These are phyloP conservation scores for Abrostola tripartita DNA, from an alignment of 2,888 invertebrate genomes.

Conservation along the genomic window DNA sequence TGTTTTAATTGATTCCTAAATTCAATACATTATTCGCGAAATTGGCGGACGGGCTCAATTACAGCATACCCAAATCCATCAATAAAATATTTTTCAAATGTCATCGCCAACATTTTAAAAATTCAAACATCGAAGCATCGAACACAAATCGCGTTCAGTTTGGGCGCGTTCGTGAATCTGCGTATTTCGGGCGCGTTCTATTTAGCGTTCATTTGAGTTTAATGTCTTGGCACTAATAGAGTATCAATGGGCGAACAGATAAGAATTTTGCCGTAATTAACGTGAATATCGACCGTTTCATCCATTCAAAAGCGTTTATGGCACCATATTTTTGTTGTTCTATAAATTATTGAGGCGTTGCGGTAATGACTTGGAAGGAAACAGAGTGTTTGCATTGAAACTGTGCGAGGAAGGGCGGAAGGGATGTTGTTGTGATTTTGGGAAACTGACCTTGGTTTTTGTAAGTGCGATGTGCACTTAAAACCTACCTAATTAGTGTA, in stretches of 20 bases:
- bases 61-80: conserved; percentile 32
- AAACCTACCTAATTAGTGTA: no score
- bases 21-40: conserved; percentile 17
- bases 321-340: conserved; percentile 61
- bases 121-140: conserved; percentile 51
- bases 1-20: conserved; percentile 20
- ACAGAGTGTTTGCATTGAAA: conserved; percentile 1
- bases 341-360: conserved; percentile 41
- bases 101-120: conserved; percentile 52
- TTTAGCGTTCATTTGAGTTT: conserved; percentile 61
- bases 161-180: conserved; percentile 53
- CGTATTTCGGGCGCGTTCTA: conserved; percentile 54
- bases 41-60: conserved; percentile 29
- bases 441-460: neutral
- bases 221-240: conserved; percentile 70
- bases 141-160: conserved; percentile 51
- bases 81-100: conserved; percentile 51
- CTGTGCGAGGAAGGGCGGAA: no score
- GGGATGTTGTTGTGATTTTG: neutral
- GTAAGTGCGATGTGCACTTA: no score
- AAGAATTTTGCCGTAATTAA: conserved; percentile 69
- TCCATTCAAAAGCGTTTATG: conserved; percentile 54
- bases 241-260: conserved; percentile 68
- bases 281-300: conserved; percentile 49
- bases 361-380: conserved; percentile 39